A percentile compares a stretch with the other conserved stretches of the same genome.
Conservation (phyloP, 2,888 invertebrate species). For the Sussaba pulchella region DNA sequence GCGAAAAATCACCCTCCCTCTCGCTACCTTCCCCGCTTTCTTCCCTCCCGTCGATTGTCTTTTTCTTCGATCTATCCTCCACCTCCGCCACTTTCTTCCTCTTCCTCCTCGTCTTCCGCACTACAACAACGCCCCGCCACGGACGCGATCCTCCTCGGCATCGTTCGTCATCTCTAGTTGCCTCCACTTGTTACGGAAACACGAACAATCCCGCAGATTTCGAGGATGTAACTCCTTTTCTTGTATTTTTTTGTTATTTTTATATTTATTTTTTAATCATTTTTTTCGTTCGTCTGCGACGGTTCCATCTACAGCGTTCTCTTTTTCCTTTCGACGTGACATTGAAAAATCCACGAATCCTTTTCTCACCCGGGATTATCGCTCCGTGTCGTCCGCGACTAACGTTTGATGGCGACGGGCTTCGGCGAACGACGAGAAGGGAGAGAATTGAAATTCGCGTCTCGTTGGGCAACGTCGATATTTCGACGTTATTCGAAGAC, state of each 20-base stretch:
- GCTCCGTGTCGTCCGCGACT: not conserved
- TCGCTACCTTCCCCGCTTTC: constrained; percentile 15
- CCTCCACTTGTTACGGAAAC: constrained; percentile 11
- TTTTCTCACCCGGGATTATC: not conserved
- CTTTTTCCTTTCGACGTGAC: not conserved
- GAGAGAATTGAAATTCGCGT: not conserved
- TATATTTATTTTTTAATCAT: no score
- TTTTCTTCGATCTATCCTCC: constrained; percentile 20
- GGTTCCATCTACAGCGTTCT: not conserved
- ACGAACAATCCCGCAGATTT: constrained; percentile 34
- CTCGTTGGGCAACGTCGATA: not conserved
- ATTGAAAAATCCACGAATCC: not conserved
- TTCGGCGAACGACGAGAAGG: not conserved
- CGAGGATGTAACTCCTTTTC: constrained; percentile 7
- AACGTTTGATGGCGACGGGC: not conserved
- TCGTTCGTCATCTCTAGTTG: constrained; percentile 68
- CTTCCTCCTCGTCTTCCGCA: constrained; percentile 10
- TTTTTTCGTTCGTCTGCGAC: no score
- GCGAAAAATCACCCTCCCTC: constrained; percentile 10
- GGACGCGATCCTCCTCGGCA: constrained; percentile 59
- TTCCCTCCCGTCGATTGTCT: not conserved
- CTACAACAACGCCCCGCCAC: constrained; percentile 36
- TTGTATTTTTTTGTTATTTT: not conserved
- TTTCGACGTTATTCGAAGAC: not conserved
- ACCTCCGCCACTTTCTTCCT: constrained; percentile 24